phyloP scores from a whole-genome alignment of 2,888 invertebrate species.

The Scaptomyza flava region DNA sequence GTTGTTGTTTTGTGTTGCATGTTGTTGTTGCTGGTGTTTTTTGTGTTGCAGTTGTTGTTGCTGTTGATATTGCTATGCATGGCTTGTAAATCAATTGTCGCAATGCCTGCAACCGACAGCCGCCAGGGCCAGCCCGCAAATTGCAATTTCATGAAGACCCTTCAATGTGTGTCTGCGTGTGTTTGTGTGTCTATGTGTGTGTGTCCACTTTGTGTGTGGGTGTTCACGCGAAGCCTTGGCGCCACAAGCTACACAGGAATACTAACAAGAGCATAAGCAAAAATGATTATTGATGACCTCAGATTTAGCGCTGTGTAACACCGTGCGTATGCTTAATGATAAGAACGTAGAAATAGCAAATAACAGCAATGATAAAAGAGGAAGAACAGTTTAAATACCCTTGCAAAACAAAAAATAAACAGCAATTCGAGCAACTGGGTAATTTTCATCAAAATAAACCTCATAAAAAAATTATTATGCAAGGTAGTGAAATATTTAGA shows the following conservation, averaged over 20 bases:
- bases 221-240: constrained; percentile 11
- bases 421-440: too few species aligned
- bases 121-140: constrained; percentile 51
- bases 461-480: too few species aligned
- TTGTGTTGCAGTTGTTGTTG: constrained; percentile 8
- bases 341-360: constrained; percentile 30
- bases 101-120: constrained; percentile 64
- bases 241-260: constrained; percentile 7
- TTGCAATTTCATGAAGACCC: constrained; percentile 53
- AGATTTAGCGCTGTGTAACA: constrained; percentile 27
- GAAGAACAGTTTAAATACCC: not conserved
- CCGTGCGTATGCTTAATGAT: constrained; percentile 54
- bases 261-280: constrained; percentile 29
- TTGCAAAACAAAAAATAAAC: too few species aligned
- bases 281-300: constrained; percentile 62
- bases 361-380: constrained; percentile 8
- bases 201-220: constrained; percentile 15
- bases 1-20: not conserved
- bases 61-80: constrained; percentile 41
- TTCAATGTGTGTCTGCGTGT: constrained; percentile 10
- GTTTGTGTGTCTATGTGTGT: not conserved
- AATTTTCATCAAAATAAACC: too few species aligned
- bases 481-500: not conserved
- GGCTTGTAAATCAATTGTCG: constrained; percentile 72
- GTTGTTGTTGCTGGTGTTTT: constrained; percentile 3